phyloP scores from a whole-genome alignment of 2,113 vertebrate genomes.

The Lepisosteus oculatus region DNA sequence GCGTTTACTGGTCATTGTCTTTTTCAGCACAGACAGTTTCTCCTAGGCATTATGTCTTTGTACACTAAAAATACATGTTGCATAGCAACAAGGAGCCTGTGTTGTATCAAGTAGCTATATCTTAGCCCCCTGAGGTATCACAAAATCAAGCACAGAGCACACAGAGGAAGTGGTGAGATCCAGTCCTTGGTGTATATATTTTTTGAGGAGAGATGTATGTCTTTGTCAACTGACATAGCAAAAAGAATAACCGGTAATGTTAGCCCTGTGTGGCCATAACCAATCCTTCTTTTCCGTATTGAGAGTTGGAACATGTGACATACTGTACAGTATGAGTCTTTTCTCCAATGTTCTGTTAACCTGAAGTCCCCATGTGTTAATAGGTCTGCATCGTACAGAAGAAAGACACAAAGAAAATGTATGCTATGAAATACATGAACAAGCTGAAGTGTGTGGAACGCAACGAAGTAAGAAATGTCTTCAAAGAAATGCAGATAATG shows the following conservation, averaged over 20 bases:
- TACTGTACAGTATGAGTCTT: no score
- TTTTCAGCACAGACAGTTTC: background rate
- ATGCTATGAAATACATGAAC: constrained; percentile 99
- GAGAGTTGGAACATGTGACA: no score
- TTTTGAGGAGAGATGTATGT: background rate
- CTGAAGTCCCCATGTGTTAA: background rate
- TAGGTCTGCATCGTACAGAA: constrained; percentile 98
- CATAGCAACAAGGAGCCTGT: background rate
- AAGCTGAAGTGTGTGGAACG: constrained; percentile 93
- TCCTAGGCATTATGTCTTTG: background rate
- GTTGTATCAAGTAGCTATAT: background rate
- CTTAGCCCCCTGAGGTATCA: background rate
- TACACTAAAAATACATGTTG: background rate
- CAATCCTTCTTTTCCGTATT: no score
- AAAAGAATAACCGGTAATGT: background rate
- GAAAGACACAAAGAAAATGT: constrained; percentile 98
- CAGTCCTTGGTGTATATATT: background rate
- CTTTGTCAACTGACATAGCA: background rate
- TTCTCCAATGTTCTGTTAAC: background rate
- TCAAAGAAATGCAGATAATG: constrained; percentile 98
- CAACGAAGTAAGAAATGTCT: constrained; percentile 93
- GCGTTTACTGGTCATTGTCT: constrained; percentile 1
- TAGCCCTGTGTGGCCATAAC: no score
- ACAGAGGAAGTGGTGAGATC: background rate
- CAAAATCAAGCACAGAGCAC: background rate